Base-by-base conservation (phyloP, 2,113 vertebrate genomes). In the Anseranas semipalmata region DNA sequence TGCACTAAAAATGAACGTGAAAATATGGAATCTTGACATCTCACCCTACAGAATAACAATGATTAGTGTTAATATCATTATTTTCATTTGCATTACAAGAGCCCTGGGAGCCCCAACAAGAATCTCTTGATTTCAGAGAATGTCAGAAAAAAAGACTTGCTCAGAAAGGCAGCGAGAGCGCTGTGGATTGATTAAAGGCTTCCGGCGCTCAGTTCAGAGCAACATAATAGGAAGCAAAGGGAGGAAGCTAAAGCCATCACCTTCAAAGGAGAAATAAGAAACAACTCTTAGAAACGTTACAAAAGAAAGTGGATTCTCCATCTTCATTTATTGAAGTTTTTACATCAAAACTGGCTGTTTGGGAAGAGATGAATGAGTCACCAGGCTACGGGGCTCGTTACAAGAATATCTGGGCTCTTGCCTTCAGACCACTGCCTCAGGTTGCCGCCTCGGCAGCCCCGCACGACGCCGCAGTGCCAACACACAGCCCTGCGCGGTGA, bases 201-300 rank as follows among this genome's bases (percentile, higher is more conserved):
- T 63, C 65, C 62, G 48, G 20, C 4, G 30, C 67, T 59, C 33
- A 62, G 48, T 41, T 73, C 82, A 89, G 12, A 80, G 50, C 41
- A 90, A 85, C n/a, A 41, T 9, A 85, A 83, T 13, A 41, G 63
- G 46, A 85, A 90, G 46, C 50, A 86, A 80, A 84, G 55, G 17
- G 37, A 88, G 5, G 67, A 86, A 89, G 50, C 75, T 58, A 67
- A 84, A 95, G 75, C n/a, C 50, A 50, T 33, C 87, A 67, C 68
- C 85, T 95, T 95, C 90, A 94, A 93, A 96, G 59, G 7, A 88
- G 88, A 92, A 90, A 88, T 37, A 75, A 71, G 83, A 92, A 95
- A 74, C 27, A 89, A 32, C 37, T 65, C 67, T 60, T 81, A 48
- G 56, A 90, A 92, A 46, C 12, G 25, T n/a, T 78, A 88, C 39